Evolutionary conservation across 37 sponge, comb jelly and placozoan genomes (phyloP).

Genomic region (Lycopodina hypogea): DNA sequence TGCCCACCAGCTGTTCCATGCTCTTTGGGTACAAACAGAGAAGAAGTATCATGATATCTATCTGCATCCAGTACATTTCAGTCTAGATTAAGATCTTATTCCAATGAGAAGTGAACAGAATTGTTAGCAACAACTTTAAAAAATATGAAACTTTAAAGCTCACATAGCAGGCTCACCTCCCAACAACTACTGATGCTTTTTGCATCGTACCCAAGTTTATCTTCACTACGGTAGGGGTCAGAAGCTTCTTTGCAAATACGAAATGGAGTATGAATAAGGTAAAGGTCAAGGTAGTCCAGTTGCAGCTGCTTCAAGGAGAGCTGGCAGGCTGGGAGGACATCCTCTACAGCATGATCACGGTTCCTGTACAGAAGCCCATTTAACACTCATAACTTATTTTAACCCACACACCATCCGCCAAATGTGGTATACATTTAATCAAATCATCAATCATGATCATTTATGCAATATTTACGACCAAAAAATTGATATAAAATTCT

Average conservation of each 20-base stretch:
- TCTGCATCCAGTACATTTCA: no score
- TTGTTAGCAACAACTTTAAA: no score
- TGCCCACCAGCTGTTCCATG: conserved; percentile 65
- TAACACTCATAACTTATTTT: not conserved
- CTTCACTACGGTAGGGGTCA: conserved; percentile 33
- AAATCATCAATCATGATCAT: no score
- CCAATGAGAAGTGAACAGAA: no score
- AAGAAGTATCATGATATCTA: not conserved
- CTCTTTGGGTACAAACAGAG: conserved; percentile 13
- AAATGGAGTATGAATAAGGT: conserved; percentile 78
- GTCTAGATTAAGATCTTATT: no score
- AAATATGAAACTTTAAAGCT: not conserved
- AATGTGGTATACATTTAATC: not conserved
- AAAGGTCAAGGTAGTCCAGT: conserved; percentile 90
- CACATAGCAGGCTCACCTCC: conserved; percentile 31
- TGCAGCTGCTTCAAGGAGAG: conserved; percentile 75
- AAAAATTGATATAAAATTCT: not conserved
- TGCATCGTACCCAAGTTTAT: conserved; percentile 44
- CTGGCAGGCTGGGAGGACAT: conserved; percentile 66
- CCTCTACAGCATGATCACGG: conserved; percentile 39
- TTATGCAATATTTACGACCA: not conserved
- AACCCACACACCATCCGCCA: not conserved
- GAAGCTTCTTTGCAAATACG: conserved; percentile 20
- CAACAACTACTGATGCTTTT: conserved; percentile 41
- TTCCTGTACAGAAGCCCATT: conserved; percentile 25